Evolutionary conservation across 1,140 invertebrate species (phyloP).

Genomic region (Listronotus bonariensis): DNA sequence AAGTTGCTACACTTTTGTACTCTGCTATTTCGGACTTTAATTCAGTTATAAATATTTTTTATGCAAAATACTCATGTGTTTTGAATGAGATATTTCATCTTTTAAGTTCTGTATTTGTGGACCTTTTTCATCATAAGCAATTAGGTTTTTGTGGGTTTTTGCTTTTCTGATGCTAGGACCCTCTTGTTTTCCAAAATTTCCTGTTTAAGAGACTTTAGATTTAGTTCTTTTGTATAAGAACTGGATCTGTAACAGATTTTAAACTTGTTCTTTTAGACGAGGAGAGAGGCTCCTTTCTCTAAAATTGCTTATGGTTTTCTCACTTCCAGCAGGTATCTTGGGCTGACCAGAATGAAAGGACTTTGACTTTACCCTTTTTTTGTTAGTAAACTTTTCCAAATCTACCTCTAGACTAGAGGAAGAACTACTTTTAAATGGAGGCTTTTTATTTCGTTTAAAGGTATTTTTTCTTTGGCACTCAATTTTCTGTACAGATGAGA

Average conservation of each 20-base stretch:
- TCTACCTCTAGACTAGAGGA: background rate
- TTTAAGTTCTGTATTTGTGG: background rate
- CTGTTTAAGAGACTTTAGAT: background rate
- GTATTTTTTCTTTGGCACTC: too few relatives aligned
- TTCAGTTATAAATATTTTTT: slow-evolving; percentile 9
- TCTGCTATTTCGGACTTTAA: slow-evolving; percentile 4
- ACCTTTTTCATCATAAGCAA: background rate
- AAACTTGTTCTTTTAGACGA: background rate
- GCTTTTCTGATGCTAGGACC: background rate
- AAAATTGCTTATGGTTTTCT: background rate
- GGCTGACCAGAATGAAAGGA: background rate
- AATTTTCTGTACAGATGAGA: too few relatives aligned
- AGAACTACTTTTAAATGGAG: background rate
- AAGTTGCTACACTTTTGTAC: slow-evolving; percentile 4
- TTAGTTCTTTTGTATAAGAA: background rate
- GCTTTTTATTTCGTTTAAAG: too few relatives aligned
- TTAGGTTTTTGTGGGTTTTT: too few relatives aligned
- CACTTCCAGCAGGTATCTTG: background rate
- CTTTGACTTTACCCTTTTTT: background rate
- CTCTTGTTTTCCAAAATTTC: slow-evolving; percentile 9
- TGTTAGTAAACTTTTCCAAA: slow-evolving; percentile 5
- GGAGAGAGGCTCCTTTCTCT: background rate
- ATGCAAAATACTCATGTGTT: background rate
- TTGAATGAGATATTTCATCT: background rate
- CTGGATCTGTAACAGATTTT: slow-evolving; percentile 9